Evolutionary conservation across 2,113 vertebrate species (phyloP).

Genomic region (Sus scrofa): T2T-Sscrofa CM000817.6:104185501-104186000

Average conservation of each 20-base stretch:
- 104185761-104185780: slow-evolving; percentile 36
- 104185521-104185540: slow-evolving; percentile 29
- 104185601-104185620: slow-evolving; percentile 30
- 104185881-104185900: slow-evolving; percentile 76
- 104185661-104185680: slow-evolving; percentile 15
- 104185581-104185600: neutral
- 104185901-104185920: slow-evolving; percentile 49
- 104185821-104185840: neutral
- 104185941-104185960: neutral
- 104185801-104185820: slow-evolving; percentile 12
- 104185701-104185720: neutral
- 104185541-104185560: slow-evolving; percentile 62
- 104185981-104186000: neutral
- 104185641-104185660: neutral
- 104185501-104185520: neutral
- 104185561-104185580: neutral
- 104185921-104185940: neutral
- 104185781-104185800: neutral
- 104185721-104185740: neutral
- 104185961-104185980: neutral
- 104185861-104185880: slow-evolving; percentile 61
- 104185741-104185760: neutral
- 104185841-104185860: neutral
- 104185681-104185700: slow-evolving; percentile 1
- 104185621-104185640: neutral